These are phyloP conservation scores for Cliona cf. orientalis DNA, from an alignment of 37 sponge, comb jelly and placozoan species.

Conservation along the genomic window DNA sequence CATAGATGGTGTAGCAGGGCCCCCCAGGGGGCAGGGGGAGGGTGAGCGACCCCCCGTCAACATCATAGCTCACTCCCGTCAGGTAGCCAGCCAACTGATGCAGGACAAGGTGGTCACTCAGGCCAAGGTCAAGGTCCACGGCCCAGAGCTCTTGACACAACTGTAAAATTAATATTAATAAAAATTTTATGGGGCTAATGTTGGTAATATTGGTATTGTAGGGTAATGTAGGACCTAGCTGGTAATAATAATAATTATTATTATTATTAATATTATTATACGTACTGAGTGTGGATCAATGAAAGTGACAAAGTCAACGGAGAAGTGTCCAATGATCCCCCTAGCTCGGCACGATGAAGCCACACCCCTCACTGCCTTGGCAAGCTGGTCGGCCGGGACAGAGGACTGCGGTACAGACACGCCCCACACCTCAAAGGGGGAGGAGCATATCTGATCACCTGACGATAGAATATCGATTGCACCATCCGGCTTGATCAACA, in stretches of 20 bases:
- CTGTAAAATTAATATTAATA: conserved; percentile 20
- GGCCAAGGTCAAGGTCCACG: conserved; percentile 84
- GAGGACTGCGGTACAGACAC: conserved; percentile 91
- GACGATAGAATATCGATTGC: conserved; percentile 60
- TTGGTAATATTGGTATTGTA: no score
- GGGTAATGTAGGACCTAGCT: neutral
- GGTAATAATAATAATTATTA: neutral
- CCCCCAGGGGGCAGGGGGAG: neutral
- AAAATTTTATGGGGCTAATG: no score
- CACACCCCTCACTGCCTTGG: conserved; percentile 26
- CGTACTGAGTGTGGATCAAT: conserved; percentile 51
- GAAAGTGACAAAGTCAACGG: conserved; percentile 91
- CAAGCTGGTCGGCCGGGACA: conserved; percentile 59
- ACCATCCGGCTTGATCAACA: conserved; percentile 87
- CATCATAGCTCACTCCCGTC: conserved; percentile 50
- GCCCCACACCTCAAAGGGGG: conserved; percentile 88
- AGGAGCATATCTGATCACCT: conserved; percentile 81
- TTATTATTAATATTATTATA: neutral
- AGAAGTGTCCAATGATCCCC: conserved; percentile 88
- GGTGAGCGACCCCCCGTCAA: conserved; percentile 14
- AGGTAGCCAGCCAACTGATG: conserved; percentile 58
- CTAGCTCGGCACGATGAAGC: conserved; percentile 53
- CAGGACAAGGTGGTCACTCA: conserved; percentile 77
- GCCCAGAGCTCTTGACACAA: conserved; percentile 83
- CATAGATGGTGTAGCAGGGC: conserved; percentile 66